Evolutionary conservation across 2,888 invertebrate genomes (phyloP).

Genomic region (Melinaea menophilus): DNA sequence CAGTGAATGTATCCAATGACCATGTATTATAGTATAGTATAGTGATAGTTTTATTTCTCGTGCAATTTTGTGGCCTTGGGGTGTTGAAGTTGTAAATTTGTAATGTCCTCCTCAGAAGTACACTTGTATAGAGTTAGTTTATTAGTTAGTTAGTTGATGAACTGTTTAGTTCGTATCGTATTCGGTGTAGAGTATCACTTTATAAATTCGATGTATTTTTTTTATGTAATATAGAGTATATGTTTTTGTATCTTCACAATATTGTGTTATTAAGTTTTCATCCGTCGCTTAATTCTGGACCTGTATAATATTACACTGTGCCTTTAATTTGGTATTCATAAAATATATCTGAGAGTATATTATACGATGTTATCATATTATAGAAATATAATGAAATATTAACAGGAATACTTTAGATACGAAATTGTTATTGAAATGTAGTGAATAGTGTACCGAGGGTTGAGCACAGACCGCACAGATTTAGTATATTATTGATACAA

Average conservation of each 20-base stretch:
- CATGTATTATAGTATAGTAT: conserved; percentile 3
- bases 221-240: too few species aligned
- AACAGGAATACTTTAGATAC: not conserved
- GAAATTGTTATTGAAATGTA: not conserved
- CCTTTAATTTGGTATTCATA: not conserved
- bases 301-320: not conserved
- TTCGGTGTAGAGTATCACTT: not conserved
- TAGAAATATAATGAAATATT: conserved; percentile 2
- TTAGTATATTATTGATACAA: not conserved
- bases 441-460: not conserved
- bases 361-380: conserved; percentile 1
- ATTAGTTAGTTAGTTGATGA: not conserved
- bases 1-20: not conserved
- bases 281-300: not conserved
- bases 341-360: conserved; percentile 1
- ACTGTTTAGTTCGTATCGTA: not conserved
- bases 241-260: too few species aligned
- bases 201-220: too few species aligned
- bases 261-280: not conserved
- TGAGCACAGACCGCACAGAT: not conserved
- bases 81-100: conserved; percentile 3
- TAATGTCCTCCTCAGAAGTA: not conserved
- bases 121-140: conserved; percentile 1
- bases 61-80: conserved; percentile 4
- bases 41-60: not conserved